Base-by-base conservation (phyloP, 2,888 invertebrate genomes). In the Hydroisotoma schaefferi region DNA sequence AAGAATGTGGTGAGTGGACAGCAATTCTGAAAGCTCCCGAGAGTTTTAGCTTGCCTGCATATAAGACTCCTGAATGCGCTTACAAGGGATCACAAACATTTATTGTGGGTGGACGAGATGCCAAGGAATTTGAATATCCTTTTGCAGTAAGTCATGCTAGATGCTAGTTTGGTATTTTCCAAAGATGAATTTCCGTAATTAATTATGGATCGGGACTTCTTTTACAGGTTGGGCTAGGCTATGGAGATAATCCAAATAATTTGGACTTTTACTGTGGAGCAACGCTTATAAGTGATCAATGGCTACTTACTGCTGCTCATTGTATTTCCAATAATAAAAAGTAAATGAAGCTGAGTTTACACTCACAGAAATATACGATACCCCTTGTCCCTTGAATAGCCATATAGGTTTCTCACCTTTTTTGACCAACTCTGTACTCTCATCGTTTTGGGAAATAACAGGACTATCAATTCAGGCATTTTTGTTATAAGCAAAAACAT, bases 1-100 rank as follows among this genome's bases (percentile, higher is more conserved):
- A n/a, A 67, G 67, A 67, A 49, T 67, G 67, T 51, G 43, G 58
- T 29, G 65, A 65, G 49, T 67, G 57, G 55, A 47, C 48, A 37
- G 28, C 55, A n/a, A 37, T 63, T 27, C 33, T 67, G 28, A 52
- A 46, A 15, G 49, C 43, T 29, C 64, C 59, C 1, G 27, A 57
- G 15, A 26, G 49, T 18, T 63, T 56, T 15, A 27, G 40, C 27
- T 53, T 54, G 18, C 28, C 40, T 12, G 29, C 40, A 6, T 52
- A n/a, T 25, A 22, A 15, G 15, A 18, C 56, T 18, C 57, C 59
- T 1, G 12, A 8, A 18, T 59, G 63, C 37, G 55, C 56, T 6
- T 46, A 43, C 18, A 33, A 37, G 1, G 23, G 33, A 15, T 18
- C 48, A 23, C 26, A 28, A 20, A 25, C 23, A 5, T 60, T 65